Conservation (phyloP, 2,888 invertebrate genomes). For the Mycogona germanica region DNA sequence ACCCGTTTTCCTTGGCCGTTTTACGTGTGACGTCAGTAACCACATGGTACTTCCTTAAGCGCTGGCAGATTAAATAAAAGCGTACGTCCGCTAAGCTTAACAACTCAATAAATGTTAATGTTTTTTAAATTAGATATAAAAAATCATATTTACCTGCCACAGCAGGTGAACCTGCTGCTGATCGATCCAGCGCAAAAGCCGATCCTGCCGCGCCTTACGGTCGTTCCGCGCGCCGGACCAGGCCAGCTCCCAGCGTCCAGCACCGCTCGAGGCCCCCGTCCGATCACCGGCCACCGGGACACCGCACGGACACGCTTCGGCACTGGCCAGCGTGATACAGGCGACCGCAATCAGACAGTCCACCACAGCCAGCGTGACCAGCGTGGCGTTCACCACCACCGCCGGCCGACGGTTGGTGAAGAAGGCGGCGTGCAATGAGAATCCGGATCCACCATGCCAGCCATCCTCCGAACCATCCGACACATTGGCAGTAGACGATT, state of each 20-base stretch:
- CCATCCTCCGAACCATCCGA: no score
- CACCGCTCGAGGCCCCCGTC: no score
- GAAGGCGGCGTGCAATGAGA: not conserved
- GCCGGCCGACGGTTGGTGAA: not conserved
- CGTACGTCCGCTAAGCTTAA: no score
- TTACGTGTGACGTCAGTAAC: no score
- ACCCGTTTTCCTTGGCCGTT: no score
- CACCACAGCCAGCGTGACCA: conserved; percentile 13
- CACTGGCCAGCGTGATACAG: conserved; percentile 1
- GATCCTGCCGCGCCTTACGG: not conserved
- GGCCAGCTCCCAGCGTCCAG: not conserved
- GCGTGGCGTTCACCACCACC: conserved; percentile 15
- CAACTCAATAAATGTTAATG: no score
- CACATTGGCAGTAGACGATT: not conserved
- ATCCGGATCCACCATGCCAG: no score
- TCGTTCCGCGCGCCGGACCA: conserved; percentile 7
- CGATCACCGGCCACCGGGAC: conserved; percentile 3
- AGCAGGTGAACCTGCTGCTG: conserved; percentile 2
- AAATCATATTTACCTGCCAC: not conserved
- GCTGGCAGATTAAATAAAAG: no score
- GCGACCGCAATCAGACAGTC: conserved; percentile 16
- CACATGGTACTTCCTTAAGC: no score
- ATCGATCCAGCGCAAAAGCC: conserved; percentile 8
- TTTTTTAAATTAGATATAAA: no score
- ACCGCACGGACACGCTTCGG: conserved; percentile 7